Conservation (phyloP, 2,797 vertebrate genomes). For the Oreonectes daqikongensis region DNA sequence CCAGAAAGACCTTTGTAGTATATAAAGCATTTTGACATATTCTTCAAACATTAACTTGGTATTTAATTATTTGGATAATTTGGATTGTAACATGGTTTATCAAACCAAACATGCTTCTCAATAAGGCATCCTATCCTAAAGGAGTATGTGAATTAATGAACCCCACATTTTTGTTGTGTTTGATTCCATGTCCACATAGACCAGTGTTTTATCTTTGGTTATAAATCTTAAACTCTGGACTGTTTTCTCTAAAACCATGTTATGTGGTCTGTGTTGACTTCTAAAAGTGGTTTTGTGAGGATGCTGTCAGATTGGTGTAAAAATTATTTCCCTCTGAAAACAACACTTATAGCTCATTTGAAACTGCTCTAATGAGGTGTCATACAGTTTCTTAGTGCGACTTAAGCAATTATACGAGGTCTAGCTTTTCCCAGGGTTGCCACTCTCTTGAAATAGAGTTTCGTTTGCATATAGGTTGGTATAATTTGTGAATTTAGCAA, state of each 20-base stretch:
- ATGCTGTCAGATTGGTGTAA: constrained; percentile 26
- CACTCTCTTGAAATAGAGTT: neutral
- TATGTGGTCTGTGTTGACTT: constrained; percentile 6
- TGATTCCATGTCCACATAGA: neutral
- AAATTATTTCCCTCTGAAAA: constrained; percentile 11
- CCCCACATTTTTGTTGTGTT: neutral
- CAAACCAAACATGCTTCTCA: neutral
- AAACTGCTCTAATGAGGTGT: constrained; percentile 31
- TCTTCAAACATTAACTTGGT: neutral
- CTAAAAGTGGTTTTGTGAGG: neutral
- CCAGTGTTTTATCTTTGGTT: neutral
- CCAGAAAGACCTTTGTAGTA: neutral
- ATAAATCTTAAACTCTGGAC: neutral
- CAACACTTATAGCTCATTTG: constrained; percentile 27
- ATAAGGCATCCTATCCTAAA: neutral
- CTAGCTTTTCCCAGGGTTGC: constrained; percentile 18
- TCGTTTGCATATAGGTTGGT: neutral
- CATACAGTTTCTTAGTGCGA: constrained; percentile 22
- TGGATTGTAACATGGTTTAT: neutral
- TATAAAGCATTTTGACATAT: neutral
- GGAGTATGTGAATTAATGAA: neutral
- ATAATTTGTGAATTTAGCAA: neutral
- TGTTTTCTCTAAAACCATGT: constrained; percentile 18
- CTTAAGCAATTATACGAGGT: constrained; percentile 37
- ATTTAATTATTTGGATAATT: neutral